Evolutionary conservation across 2,113 vertebrate genomes (phyloP), one percentile per base, ranked within the genome.

Genomic region (Colinus virginianus): DNA sequence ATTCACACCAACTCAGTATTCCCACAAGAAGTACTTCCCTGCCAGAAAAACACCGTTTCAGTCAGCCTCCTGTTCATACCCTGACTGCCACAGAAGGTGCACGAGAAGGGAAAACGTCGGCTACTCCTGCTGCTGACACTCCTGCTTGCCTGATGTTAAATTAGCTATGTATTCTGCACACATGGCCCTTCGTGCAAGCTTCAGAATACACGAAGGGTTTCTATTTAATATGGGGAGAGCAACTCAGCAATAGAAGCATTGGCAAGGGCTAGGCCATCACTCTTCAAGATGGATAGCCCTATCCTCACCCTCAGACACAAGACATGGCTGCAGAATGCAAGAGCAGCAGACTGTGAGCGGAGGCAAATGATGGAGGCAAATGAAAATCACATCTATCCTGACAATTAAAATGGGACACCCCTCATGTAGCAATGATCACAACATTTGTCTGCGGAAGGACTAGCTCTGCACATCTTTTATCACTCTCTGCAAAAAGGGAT

Each of bases 361-460:
- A 80, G 51, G 77, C 90, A 95, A 88, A 90, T 82, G 93, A 85
- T n/a, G 72, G 87, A 93, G 43, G 72, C 78, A 95, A 95, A 93
- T 93, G 74, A 94, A 96, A 94, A 90, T 58, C 84, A 84, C 94
- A 92, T 85, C 84, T 78, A 36, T 72, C 77, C 69, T 81, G 84
- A 63, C 87, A 92, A 92, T 95, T 93, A 94, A 93, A 96, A 87
- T 76, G 67, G 69, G 79, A 84, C 58, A 89, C 66, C 87, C 89
- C 92, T 95, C 87, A 70, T 45, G 42, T 78, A 87, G 90, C 93
- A 94, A 87, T 87, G 91, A 95, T 96, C 95, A 93, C 85, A 91
- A 59, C 79, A 88, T 94, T 94, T 96, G 84, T 95, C 94, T 94
- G 79, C 56, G 88, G 84, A 79, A 95, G 77, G 90, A 90, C 90